Evolutionary conservation across 2,888 invertebrate species (phyloP).

Genomic region (Pseudococcus viburni): DNA sequence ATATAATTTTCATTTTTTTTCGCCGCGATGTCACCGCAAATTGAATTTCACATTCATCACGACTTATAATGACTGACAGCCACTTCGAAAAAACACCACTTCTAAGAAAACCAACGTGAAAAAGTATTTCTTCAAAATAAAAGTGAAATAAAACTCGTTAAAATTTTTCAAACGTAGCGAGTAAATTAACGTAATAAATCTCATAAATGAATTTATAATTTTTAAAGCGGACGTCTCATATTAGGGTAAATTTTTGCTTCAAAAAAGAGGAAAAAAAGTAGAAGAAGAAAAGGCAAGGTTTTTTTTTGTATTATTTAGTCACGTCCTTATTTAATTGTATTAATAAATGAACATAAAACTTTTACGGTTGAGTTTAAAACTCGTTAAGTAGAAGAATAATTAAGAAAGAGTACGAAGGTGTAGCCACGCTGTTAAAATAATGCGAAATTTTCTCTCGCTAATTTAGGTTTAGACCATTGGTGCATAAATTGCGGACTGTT

Average conservation of each 20-base stretch:
- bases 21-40: not conserved
- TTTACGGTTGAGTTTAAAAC: constrained; percentile 62
- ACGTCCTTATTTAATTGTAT: constrained; percentile 62
- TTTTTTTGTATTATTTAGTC: constrained; percentile 55
- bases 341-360: constrained; percentile 63
- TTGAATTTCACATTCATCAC: constrained; percentile 8
- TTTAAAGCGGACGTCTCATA: constrained; percentile 55
- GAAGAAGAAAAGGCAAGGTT: constrained; percentile 17
- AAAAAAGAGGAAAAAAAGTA: no score
- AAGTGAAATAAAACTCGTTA: constrained; percentile 24
- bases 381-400: constrained; percentile 61
- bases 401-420: constrained; percentile 59
- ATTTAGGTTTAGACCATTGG: constrained; percentile 62
- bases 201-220: constrained; percentile 50
- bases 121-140: not conserved
- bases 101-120: not conserved
- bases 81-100: not conserved
- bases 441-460: constrained; percentile 61
- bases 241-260: constrained; percentile 44
- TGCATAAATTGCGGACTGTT: constrained; percentile 57
- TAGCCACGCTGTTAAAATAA: constrained; percentile 58
- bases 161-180: constrained; percentile 45
- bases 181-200: constrained; percentile 54
- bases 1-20: no score
- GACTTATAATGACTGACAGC: constrained; percentile 38